Evolutionary conservation across 2,888 invertebrate species (phyloP).

Genomic region (Podotricha telesiphe): DNA sequence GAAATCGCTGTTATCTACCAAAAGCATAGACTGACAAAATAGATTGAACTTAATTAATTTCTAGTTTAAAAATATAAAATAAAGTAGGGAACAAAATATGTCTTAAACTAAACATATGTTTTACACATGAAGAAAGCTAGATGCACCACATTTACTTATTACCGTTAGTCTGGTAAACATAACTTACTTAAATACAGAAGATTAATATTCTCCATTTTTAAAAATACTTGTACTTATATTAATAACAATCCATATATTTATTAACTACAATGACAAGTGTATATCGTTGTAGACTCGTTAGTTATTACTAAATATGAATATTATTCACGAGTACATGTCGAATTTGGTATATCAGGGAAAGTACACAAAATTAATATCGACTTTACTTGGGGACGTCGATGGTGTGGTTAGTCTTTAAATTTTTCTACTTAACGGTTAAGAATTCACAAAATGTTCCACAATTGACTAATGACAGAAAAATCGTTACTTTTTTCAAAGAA

Average conservation of each 20-base stretch:
- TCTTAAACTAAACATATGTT: background rate
- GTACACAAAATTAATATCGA: background rate
- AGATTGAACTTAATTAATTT: background rate
- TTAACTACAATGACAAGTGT: background rate
- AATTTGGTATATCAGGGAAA: background rate
- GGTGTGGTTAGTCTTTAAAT: too few species aligned
- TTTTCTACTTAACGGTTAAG: too few species aligned
- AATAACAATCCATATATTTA: background rate
- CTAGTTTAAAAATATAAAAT: background rate
- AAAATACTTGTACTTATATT: background rate
- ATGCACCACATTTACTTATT: background rate
- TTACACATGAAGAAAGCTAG: background rate
- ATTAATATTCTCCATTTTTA: too few species aligned
- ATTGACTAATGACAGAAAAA: too few species aligned
- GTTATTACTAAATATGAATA: too few species aligned
- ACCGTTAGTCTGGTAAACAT: too few species aligned
- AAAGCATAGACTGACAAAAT: background rate
- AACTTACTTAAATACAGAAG: too few species aligned
- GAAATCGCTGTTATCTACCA: too few species aligned
- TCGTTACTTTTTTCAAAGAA: too few species aligned
- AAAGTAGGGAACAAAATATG: background rate
- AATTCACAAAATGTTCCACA: too few species aligned
- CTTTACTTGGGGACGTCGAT: too few species aligned
- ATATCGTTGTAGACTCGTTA: slow-evolving; percentile 1
- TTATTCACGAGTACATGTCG: background rate